A percentile compares a stretch with the other conserved stretches of the same genome.
Evolutionary conservation across 2,797 vertebrate genomes (phyloP).

Genomic region (Macropus fuliginosus): DNA sequence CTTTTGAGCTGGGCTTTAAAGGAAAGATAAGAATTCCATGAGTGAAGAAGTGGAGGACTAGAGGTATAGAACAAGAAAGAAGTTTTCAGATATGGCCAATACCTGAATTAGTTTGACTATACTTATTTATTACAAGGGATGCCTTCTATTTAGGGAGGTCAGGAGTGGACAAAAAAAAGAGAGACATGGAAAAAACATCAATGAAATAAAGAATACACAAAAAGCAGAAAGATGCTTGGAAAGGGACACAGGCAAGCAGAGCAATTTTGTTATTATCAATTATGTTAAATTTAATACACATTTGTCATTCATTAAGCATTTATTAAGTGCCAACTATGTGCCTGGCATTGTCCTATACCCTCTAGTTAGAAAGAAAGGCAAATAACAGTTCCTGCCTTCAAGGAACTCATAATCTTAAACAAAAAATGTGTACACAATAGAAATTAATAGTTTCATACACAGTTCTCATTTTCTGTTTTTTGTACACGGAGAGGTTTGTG

Average conservation of each 20-base stretch:
- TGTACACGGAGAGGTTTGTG: neutral
- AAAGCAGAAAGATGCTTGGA: neutral
- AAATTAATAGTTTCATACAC: neutral
- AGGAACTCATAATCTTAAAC: neutral
- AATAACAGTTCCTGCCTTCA: neutral
- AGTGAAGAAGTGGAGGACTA: neutral
- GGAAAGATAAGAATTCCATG: neutral
- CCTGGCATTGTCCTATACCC: neutral
- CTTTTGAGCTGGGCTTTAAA: neutral
- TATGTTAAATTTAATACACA: neutral
- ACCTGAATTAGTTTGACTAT: neutral
- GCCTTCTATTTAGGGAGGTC: neutral
- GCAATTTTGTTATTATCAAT: neutral
- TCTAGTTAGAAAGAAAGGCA: neutral
- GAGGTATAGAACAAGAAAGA: neutral
- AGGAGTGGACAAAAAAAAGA: neutral
- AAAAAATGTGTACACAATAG: neutral
- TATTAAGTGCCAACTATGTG: neutral
- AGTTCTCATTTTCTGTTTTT: neutral
- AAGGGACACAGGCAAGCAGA: neutral
- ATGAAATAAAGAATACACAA: neutral
- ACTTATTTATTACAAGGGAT: neutral
- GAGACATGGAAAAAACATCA: neutral
- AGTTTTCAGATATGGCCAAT: neutral
- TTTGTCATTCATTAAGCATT: neutral